Base-by-base conservation (phyloP, 2,888 invertebrate species). In the Xanthostigma xanthostigma region DNA sequence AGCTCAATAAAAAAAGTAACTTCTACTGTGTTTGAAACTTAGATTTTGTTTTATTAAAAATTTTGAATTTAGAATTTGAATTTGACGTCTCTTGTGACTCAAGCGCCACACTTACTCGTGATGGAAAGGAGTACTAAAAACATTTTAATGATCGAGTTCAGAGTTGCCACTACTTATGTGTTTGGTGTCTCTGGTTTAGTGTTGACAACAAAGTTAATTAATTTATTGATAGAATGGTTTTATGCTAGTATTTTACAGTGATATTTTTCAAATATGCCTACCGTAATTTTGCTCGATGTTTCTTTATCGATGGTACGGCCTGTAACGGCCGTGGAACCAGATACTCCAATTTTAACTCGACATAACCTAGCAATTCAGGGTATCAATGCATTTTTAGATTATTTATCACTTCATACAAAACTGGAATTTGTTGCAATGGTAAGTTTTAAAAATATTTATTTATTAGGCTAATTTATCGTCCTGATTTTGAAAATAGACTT, bases 371-470 rank as follows among this genome's bases (percentile, higher is more conserved):
- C 83, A 1, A 68, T 78, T 34, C 72, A 76, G 55, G 83, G 82
- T 44, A 74, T 84, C 51, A 77, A 76, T 59, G 67, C 74, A 13
- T 70, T 84, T 51, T 62, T 85, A 33, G 81, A 84, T 63, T 75
- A 78, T 58, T 66, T 84, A 44, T 71, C 76, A 54, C 59, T 68
- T 2, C 74, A 80, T 61, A 77, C 76, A 11, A 81, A 78, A 65
- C 63, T 84, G 47, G 85, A 85, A 66, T 84, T 83, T 65, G 78
- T 80, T 14, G 72, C 83, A 13, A 62, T 85, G 71, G 84, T 84
- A 68, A 73, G 72, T 64, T 46, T 10, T 34, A 13, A 27, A 5
- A 42, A 27, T 27, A 27, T 27, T 27, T 27, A 3, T 27, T 27
- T 27, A 27, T 27, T 27, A 27, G 5, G 27, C 27, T 27, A 27